Conservation (phyloP, 2,113 vertebrate genomes). For the Forbesichthys papilliferus region DNA sequence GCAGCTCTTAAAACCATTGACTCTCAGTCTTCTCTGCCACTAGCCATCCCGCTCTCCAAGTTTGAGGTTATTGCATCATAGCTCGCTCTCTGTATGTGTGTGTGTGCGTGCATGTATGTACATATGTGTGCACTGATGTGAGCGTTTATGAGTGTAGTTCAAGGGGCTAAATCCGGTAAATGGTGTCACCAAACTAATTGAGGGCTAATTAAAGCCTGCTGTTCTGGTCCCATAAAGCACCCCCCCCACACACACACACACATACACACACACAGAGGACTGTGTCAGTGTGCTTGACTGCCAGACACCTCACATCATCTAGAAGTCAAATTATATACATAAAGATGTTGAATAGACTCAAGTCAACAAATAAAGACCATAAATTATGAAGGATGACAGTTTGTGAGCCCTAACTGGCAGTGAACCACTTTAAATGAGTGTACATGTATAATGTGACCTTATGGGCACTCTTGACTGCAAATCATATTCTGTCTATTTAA, state of each 20-base stretch:
- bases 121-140: constrained; percentile 18
- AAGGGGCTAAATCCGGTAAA: constrained; percentile 67
- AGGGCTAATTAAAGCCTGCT: constrained; percentile 73
- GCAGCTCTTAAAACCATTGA: constrained; percentile 45
- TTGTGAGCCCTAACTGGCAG: background rate
- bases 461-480: background rate
- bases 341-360: constrained; percentile 2
- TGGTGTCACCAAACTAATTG: constrained; percentile 76
- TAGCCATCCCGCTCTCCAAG: constrained; percentile 36
- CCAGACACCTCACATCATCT: constrained; percentile 13
- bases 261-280: constrained; percentile 20
- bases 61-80: constrained; percentile 66
- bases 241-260: constrained; percentile 21
- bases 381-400: background rate
- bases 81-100: constrained; percentile 12
- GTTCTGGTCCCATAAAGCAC: constrained; percentile 64
- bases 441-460: background rate
- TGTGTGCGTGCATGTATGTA: background rate
- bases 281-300: constrained; percentile 5
- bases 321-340: constrained; percentile 20
- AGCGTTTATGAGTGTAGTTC: constrained; percentile 57
- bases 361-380: background rate
- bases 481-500: too few relatives aligned
- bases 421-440: background rate
- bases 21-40: constrained; percentile 31